Evolutionary conservation across 1,140 invertebrate species (phyloP).

Genomic region (Philaenus spumarius): DNA sequence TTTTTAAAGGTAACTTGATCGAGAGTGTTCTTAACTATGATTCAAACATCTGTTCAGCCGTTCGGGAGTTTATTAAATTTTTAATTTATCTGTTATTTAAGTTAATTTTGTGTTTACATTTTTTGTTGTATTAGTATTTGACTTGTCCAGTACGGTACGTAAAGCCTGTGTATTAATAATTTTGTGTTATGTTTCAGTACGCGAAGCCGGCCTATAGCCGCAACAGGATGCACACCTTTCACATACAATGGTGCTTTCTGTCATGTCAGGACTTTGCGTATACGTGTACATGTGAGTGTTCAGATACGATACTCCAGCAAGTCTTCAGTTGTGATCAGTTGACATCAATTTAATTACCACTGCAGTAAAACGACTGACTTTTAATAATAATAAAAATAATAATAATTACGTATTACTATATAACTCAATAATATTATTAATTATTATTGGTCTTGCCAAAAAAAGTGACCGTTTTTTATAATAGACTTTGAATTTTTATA

Average conservation of each 20-base stretch:
- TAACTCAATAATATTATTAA: constrained; percentile 31
- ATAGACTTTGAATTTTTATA: constrained; percentile 31
- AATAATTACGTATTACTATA: constrained; percentile 27
- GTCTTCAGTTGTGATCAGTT: too few species aligned
- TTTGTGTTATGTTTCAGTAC: constrained; percentile 18
- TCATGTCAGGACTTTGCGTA: constrained; percentile 7
- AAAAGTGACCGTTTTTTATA: constrained; percentile 30
- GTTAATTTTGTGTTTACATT: too few species aligned
- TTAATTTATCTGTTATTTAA: too few species aligned
- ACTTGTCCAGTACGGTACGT: too few species aligned
- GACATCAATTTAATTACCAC: background rate
- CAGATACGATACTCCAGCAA: background rate
- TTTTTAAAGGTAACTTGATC: too few species aligned
- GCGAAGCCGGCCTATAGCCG: constrained; percentile 24
- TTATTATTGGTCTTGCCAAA: constrained; percentile 33
- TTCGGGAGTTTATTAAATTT: too few species aligned
- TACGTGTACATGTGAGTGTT: constrained; percentile 4
- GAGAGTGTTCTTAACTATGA: too few species aligned
- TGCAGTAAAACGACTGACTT: constrained; percentile 28
- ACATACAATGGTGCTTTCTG: constrained; percentile 20
- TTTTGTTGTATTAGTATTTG: too few species aligned
- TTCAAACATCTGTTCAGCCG: too few species aligned
- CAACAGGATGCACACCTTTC: constrained; percentile 16
- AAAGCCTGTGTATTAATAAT: background rate
- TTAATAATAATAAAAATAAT: constrained; percentile 23